phyloP scores from a whole-genome alignment of 2,797 vertebrate species.

The Bryconaethiops microstoma region DNA sequence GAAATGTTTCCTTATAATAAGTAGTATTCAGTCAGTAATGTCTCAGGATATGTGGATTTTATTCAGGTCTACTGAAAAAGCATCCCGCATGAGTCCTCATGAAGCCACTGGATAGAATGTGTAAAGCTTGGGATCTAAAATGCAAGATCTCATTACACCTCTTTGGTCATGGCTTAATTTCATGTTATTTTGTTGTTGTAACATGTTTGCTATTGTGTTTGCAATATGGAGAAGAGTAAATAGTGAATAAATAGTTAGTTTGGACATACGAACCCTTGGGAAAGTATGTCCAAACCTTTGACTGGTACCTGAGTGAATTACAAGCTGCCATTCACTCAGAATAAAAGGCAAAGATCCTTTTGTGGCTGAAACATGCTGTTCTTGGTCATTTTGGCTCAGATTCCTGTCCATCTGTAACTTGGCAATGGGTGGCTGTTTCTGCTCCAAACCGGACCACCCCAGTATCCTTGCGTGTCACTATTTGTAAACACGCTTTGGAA shows the following conservation, averaged over 20 bases:
- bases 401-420: conserved; percentile 39
- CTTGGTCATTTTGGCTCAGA: conserved; percentile 29
- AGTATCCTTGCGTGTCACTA: conserved; percentile 7
- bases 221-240: neutral
- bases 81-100: too few relatives aligned
- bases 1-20: too few relatives aligned
- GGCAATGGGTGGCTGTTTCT: conserved; percentile 21
- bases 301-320: neutral
- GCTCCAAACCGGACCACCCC: conserved; percentile 29
- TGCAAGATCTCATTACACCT: neutral
- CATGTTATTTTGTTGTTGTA: neutral
- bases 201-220: neutral
- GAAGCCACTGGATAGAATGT: neutral
- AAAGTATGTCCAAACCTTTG: neutral
- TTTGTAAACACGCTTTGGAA: conserved; percentile 44
- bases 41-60: too few relatives aligned
- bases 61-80: too few relatives aligned
- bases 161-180: neutral
- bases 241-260: too few relatives aligned
- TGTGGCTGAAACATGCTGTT: conserved; percentile 9
- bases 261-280: too few relatives aligned
- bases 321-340: neutral
- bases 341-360: conserved; percentile 5
- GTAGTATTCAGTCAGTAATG: too few relatives aligned
- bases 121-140: neutral